phyloP scores from a whole-genome alignment of 1,140 invertebrate species.

The Panulirus ornatus region DNA sequence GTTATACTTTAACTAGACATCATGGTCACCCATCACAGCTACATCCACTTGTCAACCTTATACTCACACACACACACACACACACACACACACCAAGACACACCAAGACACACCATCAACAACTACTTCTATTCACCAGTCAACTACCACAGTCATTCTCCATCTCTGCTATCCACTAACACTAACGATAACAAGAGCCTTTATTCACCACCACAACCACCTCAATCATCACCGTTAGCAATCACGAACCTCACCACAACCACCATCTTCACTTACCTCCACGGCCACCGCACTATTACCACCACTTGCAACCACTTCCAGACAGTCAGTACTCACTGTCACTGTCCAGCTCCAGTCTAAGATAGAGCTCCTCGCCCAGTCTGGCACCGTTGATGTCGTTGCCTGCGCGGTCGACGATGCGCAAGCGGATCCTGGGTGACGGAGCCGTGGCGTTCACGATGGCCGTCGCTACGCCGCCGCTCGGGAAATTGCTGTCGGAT shows the following conservation, averaged over 20 bases:
- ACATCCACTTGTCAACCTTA: too few species aligned
- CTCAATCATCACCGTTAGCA: not conserved
- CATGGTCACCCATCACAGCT: too few species aligned
- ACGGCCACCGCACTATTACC: not conserved
- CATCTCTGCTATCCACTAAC: too few species aligned
- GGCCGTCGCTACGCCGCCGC: conserved; percentile 75
- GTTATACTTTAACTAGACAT: too few species aligned
- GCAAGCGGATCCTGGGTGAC: conserved; percentile 77
- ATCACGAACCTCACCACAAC: not conserved
- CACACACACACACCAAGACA: too few species aligned
- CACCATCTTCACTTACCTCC: not conserved
- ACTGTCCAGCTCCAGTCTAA: conserved; percentile 78
- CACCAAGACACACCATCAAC: too few species aligned
- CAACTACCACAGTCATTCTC: not conserved
- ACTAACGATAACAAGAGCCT: too few species aligned
- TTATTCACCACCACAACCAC: not conserved
- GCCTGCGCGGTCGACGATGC: conserved; percentile 78
- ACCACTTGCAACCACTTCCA: not conserved
- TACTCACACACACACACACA: too few species aligned
- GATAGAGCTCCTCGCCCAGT: conserved; percentile 77
- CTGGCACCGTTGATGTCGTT: conserved; percentile 77
- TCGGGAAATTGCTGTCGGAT: conserved; percentile 36
- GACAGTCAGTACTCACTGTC: conserved; percentile 76
- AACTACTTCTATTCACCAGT: too few species aligned
- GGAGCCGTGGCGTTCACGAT: conserved; percentile 79